Evolutionary conservation across 2,797 vertebrate species (phyloP).

Genomic region (Sebastes oblongus): DNA sequence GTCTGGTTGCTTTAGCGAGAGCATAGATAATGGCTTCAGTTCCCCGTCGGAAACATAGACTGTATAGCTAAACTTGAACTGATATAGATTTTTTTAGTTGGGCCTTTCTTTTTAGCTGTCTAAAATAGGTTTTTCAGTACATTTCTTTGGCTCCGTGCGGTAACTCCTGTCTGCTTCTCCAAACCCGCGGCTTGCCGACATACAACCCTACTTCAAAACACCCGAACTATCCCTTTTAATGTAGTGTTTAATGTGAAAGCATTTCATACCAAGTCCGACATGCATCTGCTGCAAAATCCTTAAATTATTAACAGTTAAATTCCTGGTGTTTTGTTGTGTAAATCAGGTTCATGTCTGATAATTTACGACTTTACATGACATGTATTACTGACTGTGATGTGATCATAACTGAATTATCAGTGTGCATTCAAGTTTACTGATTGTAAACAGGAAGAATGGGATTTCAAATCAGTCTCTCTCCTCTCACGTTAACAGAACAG

Average conservation of each 20-base stretch:
- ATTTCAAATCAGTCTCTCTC: background rate
- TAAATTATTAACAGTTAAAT: background rate
- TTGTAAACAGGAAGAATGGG: conserved; percentile 3
- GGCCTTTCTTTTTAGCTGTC: too few relatives aligned
- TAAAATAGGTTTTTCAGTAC: too few relatives aligned
- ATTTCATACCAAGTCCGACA: background rate
- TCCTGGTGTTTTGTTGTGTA: background rate
- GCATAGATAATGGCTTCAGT: too few relatives aligned
- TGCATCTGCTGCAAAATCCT: background rate
- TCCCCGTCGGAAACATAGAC: too few relatives aligned
- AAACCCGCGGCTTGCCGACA: too few relatives aligned
- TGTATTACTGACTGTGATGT: background rate
- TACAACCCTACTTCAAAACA: too few relatives aligned
- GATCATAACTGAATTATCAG: background rate
- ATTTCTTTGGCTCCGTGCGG: too few relatives aligned
- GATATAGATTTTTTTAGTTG: too few relatives aligned
- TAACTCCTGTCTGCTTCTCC: too few relatives aligned
- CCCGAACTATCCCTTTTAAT: too few relatives aligned
- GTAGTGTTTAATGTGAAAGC: background rate
- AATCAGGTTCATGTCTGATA: background rate
- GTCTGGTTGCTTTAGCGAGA: too few relatives aligned
- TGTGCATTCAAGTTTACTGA: background rate
- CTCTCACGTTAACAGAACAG: conserved; percentile 82
- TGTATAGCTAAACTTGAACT: too few relatives aligned
- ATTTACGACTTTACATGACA: accelerated